Evolutionary conservation across 1,140 invertebrate species (phyloP), one percentile per base, ranked within the genome.

Genomic region (Zaprionus ghesquierei): DNA sequence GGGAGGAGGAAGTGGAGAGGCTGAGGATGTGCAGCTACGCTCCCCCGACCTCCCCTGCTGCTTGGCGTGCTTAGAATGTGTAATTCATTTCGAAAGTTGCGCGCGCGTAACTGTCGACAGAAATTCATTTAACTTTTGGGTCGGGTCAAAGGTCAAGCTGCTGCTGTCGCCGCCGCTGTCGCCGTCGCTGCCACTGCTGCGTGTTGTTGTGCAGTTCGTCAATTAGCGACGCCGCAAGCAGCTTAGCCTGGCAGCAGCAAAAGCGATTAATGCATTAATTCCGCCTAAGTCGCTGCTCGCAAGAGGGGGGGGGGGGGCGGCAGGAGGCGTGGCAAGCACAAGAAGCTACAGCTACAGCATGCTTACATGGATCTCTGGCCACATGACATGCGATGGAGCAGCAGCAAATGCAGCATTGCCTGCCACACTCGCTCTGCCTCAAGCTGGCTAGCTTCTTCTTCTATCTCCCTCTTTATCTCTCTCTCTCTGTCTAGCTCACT

Each of bases 41-140:
- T 5, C 31, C 12, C 15, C 25, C 5, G 13, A 5, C 0, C 4
- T 8, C 22, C 3, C 3, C 35, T 9, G 20, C n/a, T 61, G 15
- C 51, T 61, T 12, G 63, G 79, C 69, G 79, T 89, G 84, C 76
- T 82, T 74, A 69, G 84, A 87, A 87, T 87, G 61, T 85, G 82
- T 86, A 87, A 89, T 89, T 89, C 84, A 80, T 77, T 80, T 69
- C 27, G 73, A 87, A 87, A 82, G 79, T 82, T 79, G 53, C 61
- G 9, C 54, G 49, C 63, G 6, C 44, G 55, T 59, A 65, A 72
- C 75, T 76, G 79, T 79, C 75, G 68, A 81, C 75, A 73, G 59
- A 86, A 87, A 86, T 86, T 86, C 79, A 86, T 86, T 86, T 77
- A 86, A 89, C 71, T 89, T 82, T 46, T 46, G 8, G 41, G 3